Base-by-base conservation (phyloP, 2,888 invertebrate species). In the Acrocyrtus sp. region DNA sequence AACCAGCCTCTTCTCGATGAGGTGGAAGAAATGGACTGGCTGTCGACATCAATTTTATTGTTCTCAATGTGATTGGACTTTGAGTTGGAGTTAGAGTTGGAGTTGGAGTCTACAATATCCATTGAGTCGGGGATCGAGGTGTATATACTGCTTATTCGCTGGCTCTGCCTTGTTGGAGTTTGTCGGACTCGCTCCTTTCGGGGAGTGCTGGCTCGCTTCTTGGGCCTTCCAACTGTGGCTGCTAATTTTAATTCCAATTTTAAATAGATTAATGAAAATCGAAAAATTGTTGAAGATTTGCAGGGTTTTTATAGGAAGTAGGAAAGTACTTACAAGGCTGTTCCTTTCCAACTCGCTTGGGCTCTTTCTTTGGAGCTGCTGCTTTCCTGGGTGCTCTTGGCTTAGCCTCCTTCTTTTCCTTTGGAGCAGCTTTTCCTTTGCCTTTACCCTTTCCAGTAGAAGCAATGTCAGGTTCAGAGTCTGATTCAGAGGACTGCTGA, bases 1-100 rank as follows among this genome's bases (percentile, higher is more conserved):
- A 78, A 74, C 78, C 78, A 78, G 19, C 78, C 77, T 48, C 74
- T 72, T 34, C 68, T 70, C 22, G 70, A 65, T 2, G 56, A 45
- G 26, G 50, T 67, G 67, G 73, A 67, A 67, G 66, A 53, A 26
- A 72, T 60, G 65, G 72, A 72, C 72, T 60, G 70, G 45, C 50
- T 15, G 19, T 68, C 62, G 17, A 22, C 70, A 53, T 22, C 54
- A 3, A 12, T 29, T 45, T 65, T 65, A 12, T 43, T 57, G 47
- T 48, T 57, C n/a, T 54, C 50, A 47, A 63, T 12, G 50, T 56
- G 56, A 19, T 70, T 72, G 58, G 72, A 65, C n/a, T 45, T 63
- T 57, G 60, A 48, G 12, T 62, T 47, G 1, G 58, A 58, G 43
- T 72, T n/a, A n/a, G n/a, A n/a, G n/a, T n/a, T n/a, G n/a, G n/a